A percentile compares a stretch with the other conserved stretches of the same genome.
These are phyloP conservation scores for Branchinecta sandiegonensis DNA, from an alignment of 2,888 invertebrate genomes.

Conservation along the genomic window DNA sequence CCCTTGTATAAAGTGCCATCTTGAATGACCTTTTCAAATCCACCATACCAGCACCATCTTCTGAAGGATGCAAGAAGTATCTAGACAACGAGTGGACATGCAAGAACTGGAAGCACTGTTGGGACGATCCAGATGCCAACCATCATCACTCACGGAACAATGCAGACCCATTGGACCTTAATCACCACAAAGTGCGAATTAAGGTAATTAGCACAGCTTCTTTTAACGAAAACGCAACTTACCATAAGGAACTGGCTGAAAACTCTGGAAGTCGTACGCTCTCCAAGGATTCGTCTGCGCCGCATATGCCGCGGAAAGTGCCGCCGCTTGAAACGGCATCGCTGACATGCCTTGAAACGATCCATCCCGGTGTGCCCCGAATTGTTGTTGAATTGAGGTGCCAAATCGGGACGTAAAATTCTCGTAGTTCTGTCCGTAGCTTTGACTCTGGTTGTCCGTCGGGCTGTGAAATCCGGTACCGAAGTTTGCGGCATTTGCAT, in stretches of 20 bases:
- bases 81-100: too few relatives aligned
- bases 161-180: too few relatives aligned
- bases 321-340: slow-evolving; percentile 4
- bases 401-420: slow-evolving; percentile 12
- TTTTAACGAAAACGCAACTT: neutral
- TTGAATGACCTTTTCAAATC: too few relatives aligned
- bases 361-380: neutral
- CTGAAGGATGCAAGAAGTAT: too few relatives aligned
- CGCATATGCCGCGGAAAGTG: neutral
- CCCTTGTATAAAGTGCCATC: too few relatives aligned
- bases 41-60: too few relatives aligned
- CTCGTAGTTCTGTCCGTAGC: neutral
- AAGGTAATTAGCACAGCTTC: too few relatives aligned
- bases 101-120: too few relatives aligned
- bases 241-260: slow-evolving; percentile 14
- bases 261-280: slow-evolving; percentile 7
- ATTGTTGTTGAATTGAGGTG: neutral
- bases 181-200: too few relatives aligned
- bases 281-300: slow-evolving; percentile 8
- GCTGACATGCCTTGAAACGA: neutral
- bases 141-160: too few relatives aligned
- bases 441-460: neutral
- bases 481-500: neutral
- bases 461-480: neutral
- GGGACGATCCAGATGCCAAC: too few relatives aligned